phyloP scores from a whole-genome alignment of 2,888 invertebrate species.

The Drosophila rubida region DNA sequence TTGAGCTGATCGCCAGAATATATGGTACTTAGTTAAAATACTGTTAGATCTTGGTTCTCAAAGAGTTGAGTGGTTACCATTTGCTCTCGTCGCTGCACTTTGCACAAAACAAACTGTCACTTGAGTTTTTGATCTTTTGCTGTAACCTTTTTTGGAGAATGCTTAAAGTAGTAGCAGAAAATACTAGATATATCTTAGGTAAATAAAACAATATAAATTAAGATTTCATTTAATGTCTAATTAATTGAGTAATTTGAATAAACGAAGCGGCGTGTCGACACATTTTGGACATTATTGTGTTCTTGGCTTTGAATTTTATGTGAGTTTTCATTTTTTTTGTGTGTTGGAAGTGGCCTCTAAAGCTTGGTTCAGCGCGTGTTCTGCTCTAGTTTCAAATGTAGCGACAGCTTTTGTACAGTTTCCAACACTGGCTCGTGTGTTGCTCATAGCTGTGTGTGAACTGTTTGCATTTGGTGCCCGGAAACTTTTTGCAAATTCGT shows the following conservation, averaged over 20 bases:
- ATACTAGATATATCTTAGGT: conserved; percentile 52
- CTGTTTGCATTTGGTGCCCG: conserved; percentile 66
- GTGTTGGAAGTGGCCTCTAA: conserved; percentile 49
- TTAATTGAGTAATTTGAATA: conserved; percentile 27
- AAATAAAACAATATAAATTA: conserved; percentile 31
- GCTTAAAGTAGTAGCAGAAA: conserved; percentile 54
- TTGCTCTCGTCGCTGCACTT: conserved; percentile 63
- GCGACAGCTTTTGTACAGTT: conserved; percentile 64
- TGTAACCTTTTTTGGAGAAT: conserved; percentile 45
- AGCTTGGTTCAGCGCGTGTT: conserved; percentile 60
- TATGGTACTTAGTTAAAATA: conserved; percentile 23
- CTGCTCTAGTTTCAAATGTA: conserved; percentile 43
- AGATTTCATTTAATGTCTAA: conserved; percentile 31
- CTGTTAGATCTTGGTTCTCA: conserved; percentile 70
- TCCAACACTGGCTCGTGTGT: conserved; percentile 52
- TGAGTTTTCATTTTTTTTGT: conserved; percentile 22
- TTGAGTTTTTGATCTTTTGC: conserved; percentile 60
- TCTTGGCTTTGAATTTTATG: conserved; percentile 3
- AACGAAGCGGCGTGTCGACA: conserved; percentile 60
- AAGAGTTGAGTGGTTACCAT: conserved; percentile 66
- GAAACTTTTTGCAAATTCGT: conserved; percentile 62
- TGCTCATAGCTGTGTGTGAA: conserved; percentile 38
- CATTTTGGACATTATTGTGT: conserved; percentile 39
- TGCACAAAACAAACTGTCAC: conserved; percentile 67
- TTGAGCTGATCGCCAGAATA: conserved; percentile 50